Conservation (phyloP, 2,888 invertebrate genomes). For the Pseudoips prasinana region DNA sequence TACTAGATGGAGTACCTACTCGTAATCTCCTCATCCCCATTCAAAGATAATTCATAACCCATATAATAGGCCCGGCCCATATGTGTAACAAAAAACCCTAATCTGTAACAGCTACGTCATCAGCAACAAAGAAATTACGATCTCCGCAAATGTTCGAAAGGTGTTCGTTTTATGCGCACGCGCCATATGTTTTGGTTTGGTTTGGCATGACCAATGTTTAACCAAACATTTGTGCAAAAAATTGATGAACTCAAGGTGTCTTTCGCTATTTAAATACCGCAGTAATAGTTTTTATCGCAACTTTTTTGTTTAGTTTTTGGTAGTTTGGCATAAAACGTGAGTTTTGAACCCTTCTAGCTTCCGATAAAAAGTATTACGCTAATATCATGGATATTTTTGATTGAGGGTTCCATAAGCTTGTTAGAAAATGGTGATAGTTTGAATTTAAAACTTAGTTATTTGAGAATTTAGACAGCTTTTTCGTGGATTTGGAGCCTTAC, state of each 20-base stretch:
- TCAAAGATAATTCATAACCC: no score
- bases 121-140: conserved; percentile 28
- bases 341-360: conserved; percentile 13
- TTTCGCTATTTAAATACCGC: conserved; percentile 37
- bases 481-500: no score
- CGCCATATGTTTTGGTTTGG: conserved; percentile 55
- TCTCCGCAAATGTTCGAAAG: conserved; percentile 66
- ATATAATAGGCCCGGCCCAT: conserved; percentile 7
- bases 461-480: no score
- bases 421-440: no score
- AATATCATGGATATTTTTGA: conserved; percentile 17
- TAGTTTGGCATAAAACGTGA: conserved; percentile 6
- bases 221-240: conserved; percentile 47
- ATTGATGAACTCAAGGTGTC: conserved; percentile 54
- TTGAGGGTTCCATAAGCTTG: no score
- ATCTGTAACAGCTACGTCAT: conserved; percentile 28
- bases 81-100: conserved; percentile 15
- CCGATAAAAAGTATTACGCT: conserved; percentile 8
- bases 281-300: conserved; percentile 28
- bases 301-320: conserved; percentile 17
- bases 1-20: no score
- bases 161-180: conserved; percentile 63
- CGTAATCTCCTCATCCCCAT: no score
- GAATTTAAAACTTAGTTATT: no score
- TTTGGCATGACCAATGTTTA: conserved; percentile 43